These are phyloP conservation scores for Drosophila littoralis DNA, from an alignment of 1,140 invertebrate species.

Conservation along the genomic window DNA sequence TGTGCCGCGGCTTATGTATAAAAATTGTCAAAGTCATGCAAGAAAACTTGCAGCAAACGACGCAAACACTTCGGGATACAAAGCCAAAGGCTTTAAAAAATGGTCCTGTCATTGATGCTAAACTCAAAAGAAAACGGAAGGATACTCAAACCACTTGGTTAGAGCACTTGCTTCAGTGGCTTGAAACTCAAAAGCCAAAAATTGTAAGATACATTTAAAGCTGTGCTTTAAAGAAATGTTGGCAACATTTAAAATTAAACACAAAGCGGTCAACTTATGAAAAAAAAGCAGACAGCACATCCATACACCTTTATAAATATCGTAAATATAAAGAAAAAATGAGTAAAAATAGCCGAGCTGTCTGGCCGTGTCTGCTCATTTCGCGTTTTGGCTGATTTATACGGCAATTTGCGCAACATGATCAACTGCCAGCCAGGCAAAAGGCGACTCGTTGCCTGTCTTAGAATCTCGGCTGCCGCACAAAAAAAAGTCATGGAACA, in stretches of 20 bases:
- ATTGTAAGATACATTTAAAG: conserved; percentile 1
- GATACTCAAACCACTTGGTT: background rate
- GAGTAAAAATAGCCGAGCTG: conserved; percentile 55
- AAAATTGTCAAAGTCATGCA: conserved; percentile 61
- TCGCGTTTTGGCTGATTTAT: conserved; percentile 68
- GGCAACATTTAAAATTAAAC: conserved; percentile 39
- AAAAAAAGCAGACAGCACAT: conserved; percentile 45
- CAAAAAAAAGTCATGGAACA: conserved; percentile 15
- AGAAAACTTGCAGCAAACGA: conserved; percentile 60
- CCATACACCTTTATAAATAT: background rate
- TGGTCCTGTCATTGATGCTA: conserved; percentile 34
- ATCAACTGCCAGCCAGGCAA: conserved; percentile 42
- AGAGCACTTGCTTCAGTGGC: too few species aligned
- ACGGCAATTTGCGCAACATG: conserved; percentile 71
- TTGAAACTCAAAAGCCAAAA: conserved; percentile 26
- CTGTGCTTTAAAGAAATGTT: conserved; percentile 30
- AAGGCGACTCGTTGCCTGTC: background rate
- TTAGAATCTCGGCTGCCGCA: too few species aligned
- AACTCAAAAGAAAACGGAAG: background rate
- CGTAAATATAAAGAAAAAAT: conserved; percentile 30
- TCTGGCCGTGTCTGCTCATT: conserved; percentile 51
- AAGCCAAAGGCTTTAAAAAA: conserved; percentile 57
- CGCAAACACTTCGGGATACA: conserved; percentile 52
- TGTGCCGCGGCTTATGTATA: conserved; percentile 23
- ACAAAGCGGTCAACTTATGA: conserved; percentile 21